Evolutionary conservation across 2,113 vertebrate species (phyloP), one percentile per base, ranked within the genome.

Genomic region (Serinus canaria): DNA sequence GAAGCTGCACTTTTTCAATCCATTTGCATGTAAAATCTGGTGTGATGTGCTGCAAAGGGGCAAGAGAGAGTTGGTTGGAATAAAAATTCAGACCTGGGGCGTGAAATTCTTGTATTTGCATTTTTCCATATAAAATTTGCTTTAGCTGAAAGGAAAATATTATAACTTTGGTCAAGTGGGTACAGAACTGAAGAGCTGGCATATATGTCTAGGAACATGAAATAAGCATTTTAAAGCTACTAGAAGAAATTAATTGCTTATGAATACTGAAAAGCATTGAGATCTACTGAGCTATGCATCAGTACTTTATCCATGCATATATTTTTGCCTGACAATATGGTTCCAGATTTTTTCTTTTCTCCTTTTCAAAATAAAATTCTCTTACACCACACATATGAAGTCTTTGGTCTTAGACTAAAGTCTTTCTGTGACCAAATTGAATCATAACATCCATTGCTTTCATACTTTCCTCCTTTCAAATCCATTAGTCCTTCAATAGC

Each of bases 1-100:
- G 74, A 97, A 95, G 74, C 97, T 95, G 28, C 60, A 55, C 52
- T 31, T 20, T 73, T 75, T 46, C 30, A 59, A 52, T 19, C 7
- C 0, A 96, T 97, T 97, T 96, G 78, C 95, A 95, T 96, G 49
- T n/a, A 49, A 83, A 94, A 79, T 20, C 11, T 10, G 39, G 15
- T 43, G 25, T 13, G 44, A 55, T 68, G 72, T 33, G 37, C 83
- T 72, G 43, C 56, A 64, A 90, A 93, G 28, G 7, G 59, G 37
- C 17, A 80, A 24, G 59, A 50, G 82, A 64, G 30, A 17, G n/a
- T 23, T 39, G 22, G 6, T 30, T 87, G 33, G 33, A 76, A 86
- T 56, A 37, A 88, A 75, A 90, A 83, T 58, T 73, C 84, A 90
- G 67, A 11, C 52, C 75, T 79, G 46, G 55, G 49, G 68, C 56